Evolutionary conservation across 2,113 vertebrate species (phyloP).

Genomic region (Zingel zingel): DNA sequence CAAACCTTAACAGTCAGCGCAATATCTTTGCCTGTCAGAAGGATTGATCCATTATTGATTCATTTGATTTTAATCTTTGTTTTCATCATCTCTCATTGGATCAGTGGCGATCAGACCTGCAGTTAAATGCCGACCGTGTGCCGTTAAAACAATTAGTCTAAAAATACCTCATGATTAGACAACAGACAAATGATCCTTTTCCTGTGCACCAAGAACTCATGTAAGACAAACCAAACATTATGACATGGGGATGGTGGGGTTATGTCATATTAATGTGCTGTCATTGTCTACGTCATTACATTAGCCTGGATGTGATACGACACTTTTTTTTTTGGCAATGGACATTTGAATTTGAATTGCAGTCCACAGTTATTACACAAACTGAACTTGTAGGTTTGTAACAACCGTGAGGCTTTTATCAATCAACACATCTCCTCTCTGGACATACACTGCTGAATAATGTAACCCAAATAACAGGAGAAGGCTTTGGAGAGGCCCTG

Average conservation of each 20-base stretch:
- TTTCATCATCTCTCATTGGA: background rate
- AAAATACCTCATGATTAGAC: slow-evolving; percentile 48
- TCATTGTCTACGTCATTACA: slow-evolving; percentile 13
- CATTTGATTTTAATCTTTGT: background rate
- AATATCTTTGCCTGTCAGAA: background rate
- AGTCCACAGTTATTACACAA: background rate
- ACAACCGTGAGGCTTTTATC: background rate
- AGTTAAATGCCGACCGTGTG: background rate
- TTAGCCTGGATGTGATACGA: slow-evolving; percentile 8
- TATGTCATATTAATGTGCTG: slow-evolving; percentile 23
- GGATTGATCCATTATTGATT: background rate
- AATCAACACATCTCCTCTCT: slow-evolving; percentile 15
- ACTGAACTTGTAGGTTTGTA: background rate
- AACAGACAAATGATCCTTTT: slow-evolving; percentile 31
- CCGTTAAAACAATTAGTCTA: slow-evolving; percentile 3
- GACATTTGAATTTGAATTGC: background rate
- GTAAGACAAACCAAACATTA: slow-evolving; percentile 31
- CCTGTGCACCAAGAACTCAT: slow-evolving; percentile 18
- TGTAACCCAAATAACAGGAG: slow-evolving; percentile 19
- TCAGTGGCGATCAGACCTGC: background rate
- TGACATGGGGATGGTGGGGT: slow-evolving; percentile 8
- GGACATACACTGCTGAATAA: background rate
- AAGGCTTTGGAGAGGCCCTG: slow-evolving; percentile 11
- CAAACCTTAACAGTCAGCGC: background rate
- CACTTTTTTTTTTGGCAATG: background rate